Conservation (phyloP, 2,888 invertebrate genomes). For the Steinernema scapterisci region DNA sequence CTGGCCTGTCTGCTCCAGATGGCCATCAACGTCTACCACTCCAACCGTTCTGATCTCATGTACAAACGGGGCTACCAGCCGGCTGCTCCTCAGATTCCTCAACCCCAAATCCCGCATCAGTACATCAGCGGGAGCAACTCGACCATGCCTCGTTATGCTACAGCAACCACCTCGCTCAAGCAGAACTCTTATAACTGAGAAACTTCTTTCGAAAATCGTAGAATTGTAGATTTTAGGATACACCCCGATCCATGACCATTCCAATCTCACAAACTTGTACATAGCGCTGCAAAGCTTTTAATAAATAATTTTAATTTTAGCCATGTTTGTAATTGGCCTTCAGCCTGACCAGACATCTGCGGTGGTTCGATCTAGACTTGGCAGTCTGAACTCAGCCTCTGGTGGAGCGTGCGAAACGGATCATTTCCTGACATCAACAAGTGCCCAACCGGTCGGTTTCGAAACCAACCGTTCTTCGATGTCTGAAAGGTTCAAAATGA, state of each 20-base stretch:
- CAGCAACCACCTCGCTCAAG: constrained; percentile 26
- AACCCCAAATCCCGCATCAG: constrained; percentile 27
- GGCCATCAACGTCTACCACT: constrained; percentile 29
- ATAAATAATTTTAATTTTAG: neutral
- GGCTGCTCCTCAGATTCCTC: constrained; percentile 24
- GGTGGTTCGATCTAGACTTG: no score
- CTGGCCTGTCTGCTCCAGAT: constrained; percentile 20
- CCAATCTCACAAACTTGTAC: constrained; percentile 26
- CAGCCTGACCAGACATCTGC: no score
- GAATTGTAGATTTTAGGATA: neutral
- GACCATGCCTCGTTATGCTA: constrained; percentile 18
- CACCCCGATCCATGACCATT: neutral
- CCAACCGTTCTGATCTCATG: constrained; percentile 26
- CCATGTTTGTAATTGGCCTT: no score
- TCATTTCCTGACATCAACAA: no score
- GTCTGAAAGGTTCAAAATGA: no score
- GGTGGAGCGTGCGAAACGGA: no score
- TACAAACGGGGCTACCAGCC: constrained; percentile 29
- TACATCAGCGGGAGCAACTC: constrained; percentile 22
- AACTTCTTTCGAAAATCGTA: neutral
- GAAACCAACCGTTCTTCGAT: no score
- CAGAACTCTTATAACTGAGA: constrained; percentile 8
- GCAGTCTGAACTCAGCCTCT: no score
- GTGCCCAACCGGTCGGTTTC: no score
- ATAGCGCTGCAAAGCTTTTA: neutral